Base-by-base conservation (phyloP, 2,888 invertebrate genomes). In the Adelphocoris suturalis region DNA sequence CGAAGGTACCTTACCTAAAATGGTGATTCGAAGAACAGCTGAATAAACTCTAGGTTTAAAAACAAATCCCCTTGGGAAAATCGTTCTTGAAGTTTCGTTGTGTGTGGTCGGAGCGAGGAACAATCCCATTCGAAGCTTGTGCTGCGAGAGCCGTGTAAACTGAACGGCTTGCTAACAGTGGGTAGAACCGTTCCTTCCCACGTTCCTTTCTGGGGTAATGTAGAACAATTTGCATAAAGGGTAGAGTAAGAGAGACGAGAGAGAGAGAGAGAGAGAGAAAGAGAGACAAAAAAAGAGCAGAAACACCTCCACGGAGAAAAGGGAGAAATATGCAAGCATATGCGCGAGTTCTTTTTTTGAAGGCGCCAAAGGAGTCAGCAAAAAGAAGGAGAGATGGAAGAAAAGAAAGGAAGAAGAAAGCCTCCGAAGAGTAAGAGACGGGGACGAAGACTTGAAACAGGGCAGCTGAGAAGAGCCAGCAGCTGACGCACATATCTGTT, bases 401-500 rank as follows among this genome's bases (percentile, higher is more conserved):
- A 61, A 19, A 61, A 16, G 68, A 23, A 68, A 23, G 68, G 19
- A 68, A 23, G 68, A 27, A 23, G 68, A 23, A 23, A 68, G 13
- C 19, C 12, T 16, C 68, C 19, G 23, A 68, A 68, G 68, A 13
- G 5, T 19, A 11, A 3, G 68, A 57, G n/a, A 23, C 9, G 68
- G 23, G 19, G 19, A 68, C 12, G 68, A 23, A 13, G 23, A 12
- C 68, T 12, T 23, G 23, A 46, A 78, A 47, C 37, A 78, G 78
- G 78, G 46, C 78, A 78, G 78, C 78, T 46, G 37, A 37, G 19
- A 47, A 78, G 78, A 68, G 68, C 68, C 78, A 19, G 78, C 78
- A 78, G 78, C 78, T 78, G 78, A 78, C 78, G 78, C 78, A 19
- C 78, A 78, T 78, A 78, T 78, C 78, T 46, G 78, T 78, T 78